A percentile compares a stretch with the other conserved stretches of the same genome.
phyloP scores from a whole-genome alignment of 2,797 vertebrate genomes.

The Phaenicophaeus curvirostris region DNA sequence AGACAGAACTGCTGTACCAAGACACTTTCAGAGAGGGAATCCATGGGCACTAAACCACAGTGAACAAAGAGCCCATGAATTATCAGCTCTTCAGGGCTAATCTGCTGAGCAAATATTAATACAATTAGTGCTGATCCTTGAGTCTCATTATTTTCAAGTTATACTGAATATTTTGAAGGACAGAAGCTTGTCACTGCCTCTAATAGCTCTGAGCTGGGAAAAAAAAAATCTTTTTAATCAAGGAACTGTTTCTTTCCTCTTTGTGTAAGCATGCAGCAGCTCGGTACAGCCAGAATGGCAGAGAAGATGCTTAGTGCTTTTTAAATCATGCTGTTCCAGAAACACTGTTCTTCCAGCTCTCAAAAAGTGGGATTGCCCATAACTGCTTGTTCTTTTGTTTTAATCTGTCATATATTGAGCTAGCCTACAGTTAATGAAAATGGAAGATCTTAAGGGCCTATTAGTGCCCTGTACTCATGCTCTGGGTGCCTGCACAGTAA shows the following conservation, averaged over 20 bases:
- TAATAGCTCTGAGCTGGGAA: neutral
- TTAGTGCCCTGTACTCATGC: neutral
- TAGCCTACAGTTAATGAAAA: neutral
- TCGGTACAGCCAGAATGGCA: neutral
- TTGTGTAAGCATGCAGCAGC: neutral
- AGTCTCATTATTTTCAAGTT: neutral
- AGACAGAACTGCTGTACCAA: slow-evolving; percentile 46
- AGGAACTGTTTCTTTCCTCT: neutral
- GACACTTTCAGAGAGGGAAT: slow-evolving; percentile 33
- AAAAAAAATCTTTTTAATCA: neutral
- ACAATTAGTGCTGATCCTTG: neutral
- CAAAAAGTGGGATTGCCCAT: neutral
- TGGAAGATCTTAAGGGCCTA: neutral
- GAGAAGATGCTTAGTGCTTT: neutral
- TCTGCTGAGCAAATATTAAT: slow-evolving; percentile 18
- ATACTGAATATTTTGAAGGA: neutral
- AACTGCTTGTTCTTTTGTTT: neutral
- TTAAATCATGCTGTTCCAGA: neutral
- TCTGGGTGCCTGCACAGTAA: neutral
- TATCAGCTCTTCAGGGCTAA: slow-evolving; percentile 9
- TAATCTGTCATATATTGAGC: neutral
- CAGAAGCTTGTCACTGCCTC: neutral
- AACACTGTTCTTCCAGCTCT: neutral
- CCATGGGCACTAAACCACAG: neutral
- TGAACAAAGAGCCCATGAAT: slow-evolving; percentile 24